Base-by-base conservation (phyloP, 2,888 invertebrate genomes). In the Xylophagus ater region DNA sequence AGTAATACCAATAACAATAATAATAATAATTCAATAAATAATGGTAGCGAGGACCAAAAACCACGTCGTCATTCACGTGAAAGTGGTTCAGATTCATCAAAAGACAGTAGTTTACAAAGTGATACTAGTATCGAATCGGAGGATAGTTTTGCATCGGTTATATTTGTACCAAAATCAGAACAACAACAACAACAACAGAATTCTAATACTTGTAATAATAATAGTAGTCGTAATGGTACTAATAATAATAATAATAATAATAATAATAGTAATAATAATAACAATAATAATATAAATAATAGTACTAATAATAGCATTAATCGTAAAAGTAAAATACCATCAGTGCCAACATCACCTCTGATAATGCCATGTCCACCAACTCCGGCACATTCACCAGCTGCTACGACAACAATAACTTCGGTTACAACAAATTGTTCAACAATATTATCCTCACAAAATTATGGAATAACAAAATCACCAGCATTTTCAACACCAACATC, bases 71-170 rank as follows among this genome's bases (percentile, higher is more conserved):
- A 80, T 53, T 88, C 88, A 0, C 76, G 78, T 48, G 89, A 89
- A 62, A 88, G 88, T 52, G 88, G 88, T 10, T 89, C 89, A 3
- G 86, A 86, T 57, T 85, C 85, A 5, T 85, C 85, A 3, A 86
- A 86, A 64, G 86, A 86, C 52, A 84, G 87, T 58, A 89, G 89
- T 58, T 71, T 90, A 42, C 90, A 90, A 64, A 89, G 89, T 60
- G 92, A 92, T 57, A 90, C 90, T 2, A 89, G 89, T 65, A 85
- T 90, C 23, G 92, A 92, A 60, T 88, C 88, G 2, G 90, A 92
- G 60, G 90, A 92, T 56, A 89, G 88, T 61, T 88, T 90, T 56
- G 88, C 89, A 41, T 89, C 89, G 46, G 90, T 92, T 31, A 90
- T 92, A 55, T 89, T 81, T 58, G 81, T 89, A 53, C 88, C 89